Conservation (phyloP, 2,888 invertebrate species). For the Trissolcus brochymenae region DNA sequence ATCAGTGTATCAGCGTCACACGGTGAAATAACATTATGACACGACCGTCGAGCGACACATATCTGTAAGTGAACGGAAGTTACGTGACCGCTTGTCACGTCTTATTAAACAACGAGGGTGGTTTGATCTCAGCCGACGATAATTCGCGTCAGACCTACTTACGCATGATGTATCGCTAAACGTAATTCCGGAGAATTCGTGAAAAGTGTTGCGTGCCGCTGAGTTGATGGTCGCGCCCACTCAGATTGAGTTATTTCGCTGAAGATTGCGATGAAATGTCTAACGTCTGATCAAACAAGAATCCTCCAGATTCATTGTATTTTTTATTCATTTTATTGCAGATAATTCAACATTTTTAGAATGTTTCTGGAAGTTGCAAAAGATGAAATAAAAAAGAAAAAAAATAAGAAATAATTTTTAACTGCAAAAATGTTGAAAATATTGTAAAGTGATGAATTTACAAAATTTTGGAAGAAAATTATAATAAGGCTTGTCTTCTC, state of each 20-base stretch:
- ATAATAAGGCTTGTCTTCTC: too few species aligned
- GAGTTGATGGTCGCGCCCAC: slow-evolving; percentile 3
- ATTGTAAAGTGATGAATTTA: too few species aligned
- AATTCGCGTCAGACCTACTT: slow-evolving; percentile 63
- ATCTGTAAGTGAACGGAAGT: slow-evolving; percentile 56
- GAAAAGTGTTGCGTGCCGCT: slow-evolving; percentile 41
- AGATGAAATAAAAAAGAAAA: too few species aligned
- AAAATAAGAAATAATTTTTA: too few species aligned
- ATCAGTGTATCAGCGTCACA: slow-evolving; percentile 50
- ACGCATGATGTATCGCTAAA: slow-evolving; percentile 63
- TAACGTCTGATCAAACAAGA: slow-evolving; percentile 23
- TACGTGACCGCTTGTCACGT: slow-evolving; percentile 73
- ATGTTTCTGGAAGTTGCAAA: too few species aligned
- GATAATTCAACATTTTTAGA: too few species aligned
- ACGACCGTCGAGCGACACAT: slow-evolving; percentile 38
- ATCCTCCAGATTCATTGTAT: too few species aligned
- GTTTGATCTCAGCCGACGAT: slow-evolving; percentile 65
- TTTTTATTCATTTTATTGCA: too few species aligned
- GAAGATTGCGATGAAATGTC: slow-evolving; percentile 38
- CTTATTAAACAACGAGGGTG: slow-evolving; percentile 71
- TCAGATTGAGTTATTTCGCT: slow-evolving; percentile 41
- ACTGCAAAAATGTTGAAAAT: too few species aligned
- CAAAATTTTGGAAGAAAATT: too few species aligned
- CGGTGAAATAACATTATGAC: slow-evolving; percentile 54
- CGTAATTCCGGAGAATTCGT: slow-evolving; percentile 33